Percentiles rank a stretch among this genome's conserved stretches.
These are phyloP conservation scores for Aleiodes testaceus DNA, from an alignment of 2,888 invertebrate species.

Conservation along the genomic window DNA sequence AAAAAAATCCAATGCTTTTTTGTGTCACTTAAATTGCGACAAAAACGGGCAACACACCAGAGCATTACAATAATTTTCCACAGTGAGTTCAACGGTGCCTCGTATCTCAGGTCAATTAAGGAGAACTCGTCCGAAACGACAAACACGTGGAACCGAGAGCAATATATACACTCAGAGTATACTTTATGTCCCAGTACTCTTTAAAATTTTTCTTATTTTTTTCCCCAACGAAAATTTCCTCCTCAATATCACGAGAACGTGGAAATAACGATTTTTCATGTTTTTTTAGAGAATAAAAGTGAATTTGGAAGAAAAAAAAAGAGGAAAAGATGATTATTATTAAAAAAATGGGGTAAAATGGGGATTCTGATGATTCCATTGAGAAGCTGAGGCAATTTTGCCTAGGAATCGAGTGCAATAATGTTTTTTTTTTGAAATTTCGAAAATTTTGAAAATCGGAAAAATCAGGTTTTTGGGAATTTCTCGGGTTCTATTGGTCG, in stretches of 20 bases:
- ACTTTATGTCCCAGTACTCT: slow-evolving; percentile 40
- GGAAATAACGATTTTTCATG: neutral
- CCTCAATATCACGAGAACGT: neutral
- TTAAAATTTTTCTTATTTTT: slow-evolving; percentile 52
- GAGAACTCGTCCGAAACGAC: slow-evolving; percentile 71
- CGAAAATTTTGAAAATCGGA: no score
- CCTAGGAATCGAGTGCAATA: no score
- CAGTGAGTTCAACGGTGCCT: slow-evolving; percentile 56
- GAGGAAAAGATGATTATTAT: no score
- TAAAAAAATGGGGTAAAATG: no score
- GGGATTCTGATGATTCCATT: no score
- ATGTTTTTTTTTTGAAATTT: no score
- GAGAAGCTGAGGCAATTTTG: no score
- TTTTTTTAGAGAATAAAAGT: neutral
- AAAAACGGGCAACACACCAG: slow-evolving; percentile 38
- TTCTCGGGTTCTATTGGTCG: no score
- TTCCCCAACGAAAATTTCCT: neutral
- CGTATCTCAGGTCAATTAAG: slow-evolving; percentile 73
- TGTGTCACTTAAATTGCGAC: neutral
- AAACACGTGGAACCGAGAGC: slow-evolving; percentile 66
- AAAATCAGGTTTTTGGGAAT: no score
- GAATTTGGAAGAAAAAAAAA: no score
- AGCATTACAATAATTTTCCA: slow-evolving; percentile 52
- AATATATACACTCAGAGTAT: slow-evolving; percentile 26
- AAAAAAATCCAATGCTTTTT: no score